phyloP scores from a whole-genome alignment of 2,113 vertebrate species.

The Holacanthus passer region DNA sequence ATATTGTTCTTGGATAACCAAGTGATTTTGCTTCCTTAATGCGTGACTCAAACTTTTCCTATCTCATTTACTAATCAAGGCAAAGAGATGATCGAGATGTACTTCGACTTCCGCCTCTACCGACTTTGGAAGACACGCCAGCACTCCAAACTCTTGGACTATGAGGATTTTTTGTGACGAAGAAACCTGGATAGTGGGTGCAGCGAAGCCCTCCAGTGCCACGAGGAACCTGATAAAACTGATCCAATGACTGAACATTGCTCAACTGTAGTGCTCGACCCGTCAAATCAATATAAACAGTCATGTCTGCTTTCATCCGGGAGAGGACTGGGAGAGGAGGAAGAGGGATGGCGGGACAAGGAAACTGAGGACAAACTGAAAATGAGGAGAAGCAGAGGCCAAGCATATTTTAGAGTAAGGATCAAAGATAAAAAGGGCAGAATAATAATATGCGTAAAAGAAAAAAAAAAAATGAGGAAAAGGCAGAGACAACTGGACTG shows the following conservation, averaged over 20 bases:
- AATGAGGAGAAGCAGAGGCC: too few species aligned
- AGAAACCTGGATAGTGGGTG: conserved; percentile 9
- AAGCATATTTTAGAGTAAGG: conserved; percentile 42
- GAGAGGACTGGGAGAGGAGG: conserved; percentile 53
- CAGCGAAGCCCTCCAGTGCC: conserved; percentile 36
- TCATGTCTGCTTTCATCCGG: conserved; percentile 68
- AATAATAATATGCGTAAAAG: conserved; percentile 1
- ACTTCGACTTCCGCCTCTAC: conserved; percentile 98
- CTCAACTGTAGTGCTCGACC: conserved; percentile 46
- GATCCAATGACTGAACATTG: conserved; percentile 48
- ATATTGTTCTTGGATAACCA: neutral
- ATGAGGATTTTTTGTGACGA: conserved; percentile 90
- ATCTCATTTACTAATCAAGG: conserved; percentile 79
- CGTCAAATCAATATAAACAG: conserved; percentile 39
- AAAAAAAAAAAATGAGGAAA: neutral
- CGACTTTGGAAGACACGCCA: conserved; percentile 98
- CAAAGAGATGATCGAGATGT: conserved; percentile 98
- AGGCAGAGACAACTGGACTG: conserved; percentile 23
- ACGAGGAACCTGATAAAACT: conserved; percentile 47
- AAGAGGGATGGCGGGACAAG: conserved; percentile 22
- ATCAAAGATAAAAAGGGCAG: conserved; percentile 18
- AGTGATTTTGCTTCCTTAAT: neutral
- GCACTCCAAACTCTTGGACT: conserved; percentile 97
- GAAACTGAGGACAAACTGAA: conserved; percentile 35
- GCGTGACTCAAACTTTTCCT: conserved; percentile 6